Percentiles rank a stretch among this genome's conserved stretches.
Conservation (phyloP, 1,140 invertebrate species). For the Physella acuta region DNA sequence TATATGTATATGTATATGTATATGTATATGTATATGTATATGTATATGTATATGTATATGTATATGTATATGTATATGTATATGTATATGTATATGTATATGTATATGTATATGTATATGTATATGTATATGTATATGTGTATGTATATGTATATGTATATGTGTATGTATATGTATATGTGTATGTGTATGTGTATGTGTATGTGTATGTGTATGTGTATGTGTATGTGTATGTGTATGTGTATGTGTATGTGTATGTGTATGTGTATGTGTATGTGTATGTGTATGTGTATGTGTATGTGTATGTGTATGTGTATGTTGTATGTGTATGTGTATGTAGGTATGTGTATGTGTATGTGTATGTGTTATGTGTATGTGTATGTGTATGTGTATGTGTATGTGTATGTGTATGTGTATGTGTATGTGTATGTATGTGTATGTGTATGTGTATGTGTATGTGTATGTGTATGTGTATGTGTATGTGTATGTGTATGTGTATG, state of each 20-base stretch:
- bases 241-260: constrained; percentile 4
- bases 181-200: constrained; percentile 4
- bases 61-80: constrained; percentile 5
- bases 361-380: no score
- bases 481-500: constrained; percentile 3
- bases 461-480: constrained; percentile 11
- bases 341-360: no score
- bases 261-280: constrained; percentile 4
- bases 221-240: constrained; percentile 4
- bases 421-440: constrained; percentile 13
- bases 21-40: constrained; percentile 3
- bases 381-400: constrained; percentile 4
- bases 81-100: constrained; percentile 5
- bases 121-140: constrained; percentile 5
- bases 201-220: constrained; percentile 4
- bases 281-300: constrained; percentile 4
- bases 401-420: constrained; percentile 4
- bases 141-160: constrained; percentile 5
- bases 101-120: constrained; percentile 5
- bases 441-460: constrained; percentile 10
- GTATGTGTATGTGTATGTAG: no score
- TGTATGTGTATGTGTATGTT: constrained; percentile 4
- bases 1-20: constrained; percentile 8
- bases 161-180: constrained; percentile 4
- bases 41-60: constrained; percentile 4